Evolutionary conservation across 2,888 invertebrate species (phyloP).

Genomic region (Apotomis capreana): DNA sequence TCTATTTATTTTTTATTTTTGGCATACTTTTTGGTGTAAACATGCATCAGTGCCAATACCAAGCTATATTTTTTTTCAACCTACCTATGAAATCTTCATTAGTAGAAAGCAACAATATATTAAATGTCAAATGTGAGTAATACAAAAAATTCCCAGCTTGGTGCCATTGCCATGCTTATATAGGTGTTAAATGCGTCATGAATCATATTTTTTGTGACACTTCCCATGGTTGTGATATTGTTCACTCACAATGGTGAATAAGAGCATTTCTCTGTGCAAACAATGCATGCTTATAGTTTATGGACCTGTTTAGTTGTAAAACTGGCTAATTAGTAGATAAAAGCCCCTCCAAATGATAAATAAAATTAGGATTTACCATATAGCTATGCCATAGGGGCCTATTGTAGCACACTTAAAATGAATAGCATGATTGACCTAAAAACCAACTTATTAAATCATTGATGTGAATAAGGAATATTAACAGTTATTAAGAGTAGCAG

Average conservation of each 20-base stretch:
- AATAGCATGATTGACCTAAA: conserved; percentile 26
- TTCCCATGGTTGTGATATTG: not conserved
- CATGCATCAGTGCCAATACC: not conserved
- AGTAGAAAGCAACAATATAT: too few relatives aligned
- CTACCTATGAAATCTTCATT: not conserved
- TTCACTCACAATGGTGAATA: conserved; percentile 3
- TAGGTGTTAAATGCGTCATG: not conserved
- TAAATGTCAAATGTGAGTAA: too few relatives aligned
- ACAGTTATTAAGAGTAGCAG: conserved; percentile 1
- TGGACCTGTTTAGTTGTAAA: conserved; percentile 2
- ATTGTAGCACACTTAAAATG: conserved; percentile 22
- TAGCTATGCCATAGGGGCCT: conserved; percentile 22
- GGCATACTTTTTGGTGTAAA: not conserved
- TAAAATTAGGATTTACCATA: not conserved
- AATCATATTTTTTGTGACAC: not conserved
- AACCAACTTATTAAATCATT: conserved; percentile 25
- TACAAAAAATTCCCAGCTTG: not conserved
- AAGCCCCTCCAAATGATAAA: not conserved
- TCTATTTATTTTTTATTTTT: not conserved
- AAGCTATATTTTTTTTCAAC: not conserved
- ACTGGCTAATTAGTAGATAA: conserved; percentile 3
- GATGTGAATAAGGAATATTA: conserved; percentile 16
- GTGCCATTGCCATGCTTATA: not conserved
- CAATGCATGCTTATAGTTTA: not conserved
- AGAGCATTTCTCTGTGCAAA: not conserved